A percentile compares a stretch with the other conserved stretches of the same genome.
Conservation (phyloP, 2,797 vertebrate species). For the Argentina silus region DNA sequence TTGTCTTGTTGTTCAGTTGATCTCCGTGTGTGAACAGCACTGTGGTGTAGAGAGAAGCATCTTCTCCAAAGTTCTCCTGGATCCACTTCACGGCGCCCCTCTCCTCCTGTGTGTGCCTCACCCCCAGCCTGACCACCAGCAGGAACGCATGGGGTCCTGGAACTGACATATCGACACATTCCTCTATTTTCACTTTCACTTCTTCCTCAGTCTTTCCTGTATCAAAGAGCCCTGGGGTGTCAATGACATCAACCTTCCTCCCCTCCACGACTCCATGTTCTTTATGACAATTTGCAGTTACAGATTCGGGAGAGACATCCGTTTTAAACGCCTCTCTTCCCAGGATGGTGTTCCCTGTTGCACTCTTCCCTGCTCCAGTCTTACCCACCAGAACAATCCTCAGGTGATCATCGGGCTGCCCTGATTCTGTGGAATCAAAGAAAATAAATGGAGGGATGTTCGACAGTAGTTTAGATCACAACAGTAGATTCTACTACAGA, state of each 20-base stretch:
- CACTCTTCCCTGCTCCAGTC: conserved; percentile 76
- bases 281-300: conserved; percentile 67
- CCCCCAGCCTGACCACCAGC: conserved; percentile 71
- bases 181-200: conserved; percentile 67
- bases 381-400: conserved; percentile 76
- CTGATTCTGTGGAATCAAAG: background rate
- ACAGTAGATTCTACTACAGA: background rate
- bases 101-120: conserved; percentile 70
- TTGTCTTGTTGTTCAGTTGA: conserved; percentile 58
- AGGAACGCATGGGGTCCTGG: conserved; percentile 74
- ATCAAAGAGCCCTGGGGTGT: conserved; percentile 76
- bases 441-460: too few relatives aligned
- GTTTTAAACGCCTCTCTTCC: conserved; percentile 65
- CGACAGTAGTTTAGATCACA: background rate
- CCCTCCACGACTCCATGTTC: conserved; percentile 31
- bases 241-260: conserved; percentile 69
- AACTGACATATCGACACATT: conserved; percentile 69
- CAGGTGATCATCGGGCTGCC: conserved; percentile 15
- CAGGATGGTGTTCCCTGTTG: conserved; percentile 75
- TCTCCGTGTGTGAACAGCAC: conserved; percentile 75
- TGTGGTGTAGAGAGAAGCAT: conserved; percentile 75
- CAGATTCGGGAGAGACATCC: conserved; percentile 63
- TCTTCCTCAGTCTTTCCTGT: conserved; percentile 63
- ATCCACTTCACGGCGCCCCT: conserved; percentile 74
- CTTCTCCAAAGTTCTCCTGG: conserved; percentile 74